Evolutionary conservation across 2,797 vertebrate species (phyloP).

Genomic region (Lepus oiostolus): DNA sequence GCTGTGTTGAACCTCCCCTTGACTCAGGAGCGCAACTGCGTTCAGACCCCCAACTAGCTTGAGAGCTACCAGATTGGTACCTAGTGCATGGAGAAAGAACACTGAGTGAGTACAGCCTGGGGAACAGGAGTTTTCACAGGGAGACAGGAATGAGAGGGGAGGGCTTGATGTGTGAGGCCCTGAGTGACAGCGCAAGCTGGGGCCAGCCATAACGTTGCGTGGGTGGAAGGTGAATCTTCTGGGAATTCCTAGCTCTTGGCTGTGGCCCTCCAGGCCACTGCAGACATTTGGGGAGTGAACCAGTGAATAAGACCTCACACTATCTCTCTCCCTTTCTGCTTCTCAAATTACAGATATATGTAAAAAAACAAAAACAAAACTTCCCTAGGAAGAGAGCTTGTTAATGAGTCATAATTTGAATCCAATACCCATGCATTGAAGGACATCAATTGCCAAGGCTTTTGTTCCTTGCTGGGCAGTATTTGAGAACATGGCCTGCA

Average conservation of each 20-base stretch:
- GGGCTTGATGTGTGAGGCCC: rapidly evolving
- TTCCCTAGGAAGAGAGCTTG: not conserved
- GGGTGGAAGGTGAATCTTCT: not conserved
- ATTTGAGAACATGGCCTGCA: not conserved
- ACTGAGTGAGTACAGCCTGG: not conserved
- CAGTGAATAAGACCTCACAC: too few species aligned
- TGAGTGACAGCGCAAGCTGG: not conserved
- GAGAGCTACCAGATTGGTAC: too few species aligned
- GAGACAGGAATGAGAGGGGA: not conserved
- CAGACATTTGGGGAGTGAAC: too few species aligned
- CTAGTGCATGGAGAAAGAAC: not conserved
- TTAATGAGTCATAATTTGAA: not conserved
- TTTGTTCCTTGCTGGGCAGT: not conserved
- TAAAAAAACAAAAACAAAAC: not conserved
- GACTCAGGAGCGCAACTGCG: not conserved
- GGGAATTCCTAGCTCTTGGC: not conserved
- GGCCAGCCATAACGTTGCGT: rapidly evolving
- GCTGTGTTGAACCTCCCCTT: not conserved
- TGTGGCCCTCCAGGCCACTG: too few species aligned
- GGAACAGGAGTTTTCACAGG: not conserved
- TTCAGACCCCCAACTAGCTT: not conserved
- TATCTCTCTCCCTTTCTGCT: not conserved
- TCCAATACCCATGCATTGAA: not conserved
- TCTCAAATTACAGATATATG: not conserved
- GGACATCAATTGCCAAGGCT: not conserved